Conservation (phyloP, 2,113 vertebrate genomes). For the Paraplagusia blochii region DNA sequence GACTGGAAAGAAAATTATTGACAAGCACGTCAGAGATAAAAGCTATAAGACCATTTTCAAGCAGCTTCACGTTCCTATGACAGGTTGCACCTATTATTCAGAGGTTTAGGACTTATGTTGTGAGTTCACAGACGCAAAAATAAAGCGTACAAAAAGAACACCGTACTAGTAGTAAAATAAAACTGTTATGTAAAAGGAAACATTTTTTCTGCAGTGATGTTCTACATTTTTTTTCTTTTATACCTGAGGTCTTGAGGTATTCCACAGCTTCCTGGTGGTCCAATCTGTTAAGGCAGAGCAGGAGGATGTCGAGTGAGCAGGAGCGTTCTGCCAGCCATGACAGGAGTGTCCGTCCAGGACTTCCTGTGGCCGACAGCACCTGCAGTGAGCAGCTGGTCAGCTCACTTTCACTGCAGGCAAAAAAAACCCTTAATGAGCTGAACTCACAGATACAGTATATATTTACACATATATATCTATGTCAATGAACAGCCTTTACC, state of each 20-base stretch:
- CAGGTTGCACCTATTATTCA: no score
- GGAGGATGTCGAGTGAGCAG: slow-evolving; percentile 75
- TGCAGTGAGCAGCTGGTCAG: slow-evolving; percentile 83
- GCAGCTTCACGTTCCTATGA: no score
- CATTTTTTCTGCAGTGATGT: neutral
- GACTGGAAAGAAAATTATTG: no score
- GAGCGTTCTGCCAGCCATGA: slow-evolving; percentile 73
- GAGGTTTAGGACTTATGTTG: no score
- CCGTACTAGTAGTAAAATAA: no score
- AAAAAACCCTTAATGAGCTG: no score
- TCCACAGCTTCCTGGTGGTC: slow-evolving; percentile 75
- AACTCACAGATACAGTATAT: no score
- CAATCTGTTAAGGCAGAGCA: slow-evolving; percentile 78
- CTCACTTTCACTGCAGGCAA: slow-evolving; percentile 72
- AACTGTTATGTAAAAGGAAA: neutral
- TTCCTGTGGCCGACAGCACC: slow-evolving; percentile 77
- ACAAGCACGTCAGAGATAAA: no score
- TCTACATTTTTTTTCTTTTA: neutral
- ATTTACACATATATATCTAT: no score
- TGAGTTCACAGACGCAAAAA: no score
- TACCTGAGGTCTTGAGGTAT: slow-evolving; percentile 72
- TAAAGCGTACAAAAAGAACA: no score
- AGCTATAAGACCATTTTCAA: no score
- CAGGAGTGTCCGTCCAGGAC: slow-evolving; percentile 77
- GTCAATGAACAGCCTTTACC: slow-evolving; percentile 52